Conservation (phyloP, 2,113 vertebrate genomes). For the Motacilla tschutschensis region DNA sequence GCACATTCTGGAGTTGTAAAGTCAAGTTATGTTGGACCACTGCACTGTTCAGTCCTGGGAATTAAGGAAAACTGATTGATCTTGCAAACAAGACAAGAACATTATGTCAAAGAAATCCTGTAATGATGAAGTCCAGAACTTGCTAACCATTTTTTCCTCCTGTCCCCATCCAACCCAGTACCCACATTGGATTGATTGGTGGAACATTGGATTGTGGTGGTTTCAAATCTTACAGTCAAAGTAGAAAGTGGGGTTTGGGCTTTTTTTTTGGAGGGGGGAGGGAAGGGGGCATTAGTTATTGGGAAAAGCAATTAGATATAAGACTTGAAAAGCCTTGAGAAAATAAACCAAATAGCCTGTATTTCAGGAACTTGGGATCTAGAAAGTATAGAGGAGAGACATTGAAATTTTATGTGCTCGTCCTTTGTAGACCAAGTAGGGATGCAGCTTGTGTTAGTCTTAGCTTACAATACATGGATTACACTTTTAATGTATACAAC, state of each 20-base stretch:
- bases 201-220: background rate
- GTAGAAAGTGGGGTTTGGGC: background rate
- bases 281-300: fast-evolving
- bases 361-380: background rate
- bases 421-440: background rate
- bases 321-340: background rate
- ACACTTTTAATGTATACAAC: background rate
- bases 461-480: background rate
- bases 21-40: background rate
- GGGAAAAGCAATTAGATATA: background rate
- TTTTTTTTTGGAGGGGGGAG: too few relatives aligned
- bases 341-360: background rate
- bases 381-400: background rate
- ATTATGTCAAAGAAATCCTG: background rate
- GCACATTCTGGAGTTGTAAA: background rate
- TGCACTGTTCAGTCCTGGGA: background rate
- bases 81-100: background rate
- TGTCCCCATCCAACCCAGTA: background rate
- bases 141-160: background rate
- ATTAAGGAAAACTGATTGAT: background rate
- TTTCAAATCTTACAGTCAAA: background rate
- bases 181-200: background rate
- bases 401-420: background rate
- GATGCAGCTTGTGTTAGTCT: background rate
- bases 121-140: background rate